These are phyloP conservation scores for Drosophila asahinai DNA, from an alignment of 1,140 invertebrate genomes.

Conservation along the genomic window DNA sequence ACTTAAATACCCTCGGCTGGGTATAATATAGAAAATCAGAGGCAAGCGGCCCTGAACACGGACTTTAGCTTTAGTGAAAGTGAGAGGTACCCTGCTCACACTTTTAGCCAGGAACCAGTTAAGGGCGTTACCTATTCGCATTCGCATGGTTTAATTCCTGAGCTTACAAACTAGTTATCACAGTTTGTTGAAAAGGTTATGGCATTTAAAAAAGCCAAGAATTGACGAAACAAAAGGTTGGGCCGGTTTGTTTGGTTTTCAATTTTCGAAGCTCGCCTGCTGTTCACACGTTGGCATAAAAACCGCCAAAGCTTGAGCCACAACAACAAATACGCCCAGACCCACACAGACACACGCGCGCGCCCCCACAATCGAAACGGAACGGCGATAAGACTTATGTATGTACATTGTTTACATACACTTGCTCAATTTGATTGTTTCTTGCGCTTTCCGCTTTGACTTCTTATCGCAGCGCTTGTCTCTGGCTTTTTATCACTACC, in stretches of 20 bases:
- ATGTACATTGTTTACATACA: conserved; percentile 36
- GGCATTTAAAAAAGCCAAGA: conserved; percentile 55
- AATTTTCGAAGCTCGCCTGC: conserved; percentile 34
- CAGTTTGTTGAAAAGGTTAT: conserved; percentile 34
- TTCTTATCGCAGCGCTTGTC: conserved; percentile 11
- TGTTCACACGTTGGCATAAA: conserved; percentile 47
- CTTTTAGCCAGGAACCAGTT: conserved; percentile 46
- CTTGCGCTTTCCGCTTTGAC: conserved; percentile 10
- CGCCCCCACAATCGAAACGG: conserved; percentile 26
- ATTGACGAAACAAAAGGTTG: conserved; percentile 43
- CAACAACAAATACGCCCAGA: conserved; percentile 10
- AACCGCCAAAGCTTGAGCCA: conserved; percentile 22
- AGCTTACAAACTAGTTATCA: conserved; percentile 43
- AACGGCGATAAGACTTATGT: conserved; percentile 37
- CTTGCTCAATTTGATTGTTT: conserved; percentile 16
- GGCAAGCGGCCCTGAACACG: conserved; percentile 47
- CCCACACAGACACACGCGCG: conserved; percentile 20
- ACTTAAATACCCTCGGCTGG: neutral
- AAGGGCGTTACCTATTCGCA: conserved; percentile 37
- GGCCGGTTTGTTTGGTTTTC: conserved; percentile 51
- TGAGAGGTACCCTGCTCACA: conserved; percentile 28
- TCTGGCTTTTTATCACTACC: conserved; percentile 33
- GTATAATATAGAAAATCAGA: conserved; percentile 2
- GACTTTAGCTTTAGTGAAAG: conserved; percentile 45
- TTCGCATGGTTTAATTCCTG: conserved; percentile 16